These are phyloP conservation scores for Ennomos fuscantarius DNA, from an alignment of 2,888 invertebrate species.

Conservation along the genomic window DNA sequence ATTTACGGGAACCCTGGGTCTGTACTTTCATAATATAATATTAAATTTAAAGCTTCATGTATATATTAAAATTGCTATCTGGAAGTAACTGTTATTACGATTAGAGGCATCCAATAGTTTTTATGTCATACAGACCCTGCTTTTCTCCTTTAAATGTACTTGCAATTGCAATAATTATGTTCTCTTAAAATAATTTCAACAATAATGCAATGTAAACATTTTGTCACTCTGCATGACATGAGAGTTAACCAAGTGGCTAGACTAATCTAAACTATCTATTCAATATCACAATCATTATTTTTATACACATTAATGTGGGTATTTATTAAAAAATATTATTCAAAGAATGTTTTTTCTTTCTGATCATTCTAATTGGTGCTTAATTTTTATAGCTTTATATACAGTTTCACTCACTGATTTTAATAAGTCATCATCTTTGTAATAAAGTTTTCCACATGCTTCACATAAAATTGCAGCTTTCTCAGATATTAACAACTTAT, in stretches of 20 bases:
- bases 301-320: conserved; percentile 10
- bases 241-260: not conserved
- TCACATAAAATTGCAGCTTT: conserved; percentile 88
- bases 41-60: too few relatives aligned
- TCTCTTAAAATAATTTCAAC: too few relatives aligned
- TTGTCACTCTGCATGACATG: too few relatives aligned
- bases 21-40: too few relatives aligned
- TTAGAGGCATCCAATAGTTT: too few relatives aligned
- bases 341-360: conserved; percentile 32
- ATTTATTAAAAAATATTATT: conserved; percentile 14
- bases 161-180: too few relatives aligned
- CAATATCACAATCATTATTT: conserved; percentile 26
- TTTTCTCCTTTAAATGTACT: too few relatives aligned
- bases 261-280: not conserved
- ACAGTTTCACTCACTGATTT: conserved; percentile 58
- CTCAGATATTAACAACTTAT: conserved; percentile 70
- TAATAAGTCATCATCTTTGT: conserved; percentile 83
- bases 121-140: too few relatives aligned
- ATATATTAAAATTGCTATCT: too few relatives aligned
- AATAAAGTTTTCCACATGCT: conserved; percentile 90
- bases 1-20: too few relatives aligned
- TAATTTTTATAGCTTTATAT: conserved; percentile 51
- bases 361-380: conserved; percentile 36
- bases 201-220: too few relatives aligned
- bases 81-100: too few relatives aligned